These are phyloP conservation scores for Parazoanthus atlanticus DNA, from an alignment of 92 coral and sea anemone genomes.

Conservation along the genomic window DNA sequence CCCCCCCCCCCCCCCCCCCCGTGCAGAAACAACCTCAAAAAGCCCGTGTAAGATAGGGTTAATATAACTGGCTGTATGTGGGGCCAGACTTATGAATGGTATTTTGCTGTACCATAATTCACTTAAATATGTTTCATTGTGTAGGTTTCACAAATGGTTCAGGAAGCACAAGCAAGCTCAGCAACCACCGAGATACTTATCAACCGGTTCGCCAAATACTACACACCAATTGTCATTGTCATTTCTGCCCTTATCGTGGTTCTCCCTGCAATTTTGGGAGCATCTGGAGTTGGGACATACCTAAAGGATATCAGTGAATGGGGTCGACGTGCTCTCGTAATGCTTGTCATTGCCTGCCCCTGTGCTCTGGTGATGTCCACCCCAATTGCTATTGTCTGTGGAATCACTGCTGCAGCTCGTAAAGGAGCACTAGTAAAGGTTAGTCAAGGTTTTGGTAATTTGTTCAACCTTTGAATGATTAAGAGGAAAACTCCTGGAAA, in stretches of 20 bases:
- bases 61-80: no score
- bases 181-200: conserved; percentile 83
- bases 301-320: conserved; percentile 71
- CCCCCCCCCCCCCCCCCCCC: no score
- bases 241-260: conserved; percentile 78
- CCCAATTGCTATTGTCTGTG: conserved; percentile 96
- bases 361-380: conserved; percentile 99
- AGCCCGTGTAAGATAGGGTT: no score
- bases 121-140: not conserved
- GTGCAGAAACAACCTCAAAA: no score
- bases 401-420: conserved; percentile 95
- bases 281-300: conserved; percentile 92
- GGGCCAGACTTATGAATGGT: no score
- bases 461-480: no score
- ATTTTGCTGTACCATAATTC: not conserved
- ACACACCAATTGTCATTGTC: conserved; percentile 83
- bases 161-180: conserved; percentile 94
- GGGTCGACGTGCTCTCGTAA: conserved; percentile 88
- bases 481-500: no score
- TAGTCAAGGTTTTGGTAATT: not conserved
- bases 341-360: conserved; percentile 96
- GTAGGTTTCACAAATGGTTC: conserved; percentile 77
- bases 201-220: conserved; percentile 95
- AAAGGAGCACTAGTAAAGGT: conserved; percentile 88
- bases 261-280: conserved; percentile 90